Conservation (phyloP, 1,140 invertebrate genomes). For the Oedothorax gibbosus region DNA sequence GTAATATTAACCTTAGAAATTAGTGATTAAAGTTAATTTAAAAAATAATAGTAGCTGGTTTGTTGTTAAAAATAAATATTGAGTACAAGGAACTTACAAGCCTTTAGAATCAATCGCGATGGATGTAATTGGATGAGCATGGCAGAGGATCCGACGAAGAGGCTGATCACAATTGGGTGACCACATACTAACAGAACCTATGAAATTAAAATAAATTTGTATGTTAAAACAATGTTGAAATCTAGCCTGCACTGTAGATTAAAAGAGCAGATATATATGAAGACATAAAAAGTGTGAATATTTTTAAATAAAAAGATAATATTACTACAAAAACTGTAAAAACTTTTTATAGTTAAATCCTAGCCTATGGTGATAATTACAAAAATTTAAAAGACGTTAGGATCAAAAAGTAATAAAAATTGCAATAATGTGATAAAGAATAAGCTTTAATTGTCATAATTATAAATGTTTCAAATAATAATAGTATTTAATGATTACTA, state of each 20-base stretch:
- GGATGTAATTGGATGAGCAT: slow-evolving; percentile 82
- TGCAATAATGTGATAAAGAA: too few species aligned
- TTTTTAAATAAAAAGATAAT: background rate
- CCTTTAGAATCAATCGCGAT: slow-evolving; percentile 88
- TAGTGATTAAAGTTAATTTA: too few species aligned
- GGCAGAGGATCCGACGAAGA: slow-evolving; percentile 91
- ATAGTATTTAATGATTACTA: too few species aligned
- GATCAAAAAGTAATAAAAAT: background rate
- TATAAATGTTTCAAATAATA: too few species aligned
- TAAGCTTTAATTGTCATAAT: too few species aligned
- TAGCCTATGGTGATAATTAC: background rate
- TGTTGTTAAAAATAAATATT: slow-evolving; percentile 1
- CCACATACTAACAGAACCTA: slow-evolving; percentile 91
- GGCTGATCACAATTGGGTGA: slow-evolving; percentile 88
- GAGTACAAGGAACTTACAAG: slow-evolving; percentile 72
- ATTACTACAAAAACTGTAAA: background rate
- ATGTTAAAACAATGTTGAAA: background rate
- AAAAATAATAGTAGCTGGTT: background rate
- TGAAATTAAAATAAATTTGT: background rate
- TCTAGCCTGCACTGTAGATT: background rate
- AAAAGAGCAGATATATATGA: background rate
- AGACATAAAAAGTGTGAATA: background rate
- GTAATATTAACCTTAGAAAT: too few species aligned
- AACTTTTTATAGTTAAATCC: background rate
- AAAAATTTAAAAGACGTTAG: background rate